Base-by-base conservation (phyloP, 1,140 invertebrate genomes). In the Idris sp. region DNA sequence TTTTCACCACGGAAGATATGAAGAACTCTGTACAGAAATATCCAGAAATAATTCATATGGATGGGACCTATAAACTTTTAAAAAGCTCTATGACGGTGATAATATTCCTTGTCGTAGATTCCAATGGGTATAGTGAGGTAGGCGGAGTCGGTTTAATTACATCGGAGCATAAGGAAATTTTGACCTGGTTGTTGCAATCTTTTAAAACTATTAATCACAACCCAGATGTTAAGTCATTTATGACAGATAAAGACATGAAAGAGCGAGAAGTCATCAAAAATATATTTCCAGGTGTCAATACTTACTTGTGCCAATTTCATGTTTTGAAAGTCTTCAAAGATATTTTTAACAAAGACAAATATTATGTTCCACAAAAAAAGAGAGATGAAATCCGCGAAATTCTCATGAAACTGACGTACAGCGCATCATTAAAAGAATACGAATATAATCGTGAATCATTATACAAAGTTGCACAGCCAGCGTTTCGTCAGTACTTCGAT, bases 181-280 rank as follows among this genome's bases (percentile, higher is more conserved):
- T n/a, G n/a, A n/a, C n/a, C n/a, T n/a, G n/a, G n/a, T n/a, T n/a
- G n/a, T n/a, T n/a, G n/a, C n/a, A n/a, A n/a, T n/a, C n/a, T n/a
- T n/a, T n/a, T n/a, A n/a, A n/a, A n/a, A n/a, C n/a, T n/a, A n/a
- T n/a, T n/a, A n/a, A n/a, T n/a, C n/a, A n/a, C n/a, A n/a, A n/a
- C n/a, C n/a, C n/a, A n/a, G n/a, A n/a, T n/a, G n/a, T 69, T 6
- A 40, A 18, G 6, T 59, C 28, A 1, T 38, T 74, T 14, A 61
- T 77, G 53, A 44, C 58, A 0, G 75, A 76, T 35, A 77, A 77
- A 40, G 64, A 77, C 14, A 11, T 69, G 0, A 38, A 5, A 6
- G 41, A 43, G 13, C 0, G 75, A 25, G 19, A 56, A 7, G 46
- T 69, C 15, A 40, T 69, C 0, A 71, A 65, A 56, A 16, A 48